Evolutionary conservation across 2,113 vertebrate genomes (phyloP).

Genomic region (Galeopterus variegatus): DNA sequence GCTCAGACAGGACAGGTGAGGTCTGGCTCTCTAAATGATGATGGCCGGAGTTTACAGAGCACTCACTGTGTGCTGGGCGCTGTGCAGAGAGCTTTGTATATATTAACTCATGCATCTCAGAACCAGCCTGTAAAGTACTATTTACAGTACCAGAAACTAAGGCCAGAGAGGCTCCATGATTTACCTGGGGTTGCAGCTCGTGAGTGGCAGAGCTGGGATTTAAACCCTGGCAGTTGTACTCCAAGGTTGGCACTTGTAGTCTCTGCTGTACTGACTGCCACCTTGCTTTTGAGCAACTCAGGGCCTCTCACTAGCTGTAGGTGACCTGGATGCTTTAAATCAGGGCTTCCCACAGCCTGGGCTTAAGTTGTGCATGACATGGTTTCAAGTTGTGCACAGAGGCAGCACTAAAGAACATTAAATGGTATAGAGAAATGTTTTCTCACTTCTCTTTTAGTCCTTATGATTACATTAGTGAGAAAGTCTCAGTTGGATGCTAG

Average conservation of each 20-base stretch:
- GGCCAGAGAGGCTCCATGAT: not conserved
- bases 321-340: accelerated
- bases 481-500: not conserved
- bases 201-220: not conserved
- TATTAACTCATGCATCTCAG: accelerated
- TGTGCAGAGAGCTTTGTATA: accelerated
- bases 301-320: not conserved
- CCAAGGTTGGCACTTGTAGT: accelerated
- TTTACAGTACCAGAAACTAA: accelerated
- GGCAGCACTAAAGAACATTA: not conserved
- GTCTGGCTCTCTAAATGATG: accelerated
- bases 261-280: accelerated
- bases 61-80: accelerated
- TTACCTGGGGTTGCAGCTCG: accelerated
- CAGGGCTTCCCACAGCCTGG: not conserved
- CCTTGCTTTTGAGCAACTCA: not conserved
- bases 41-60: accelerated
- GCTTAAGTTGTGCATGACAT: not conserved
- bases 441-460: not conserved
- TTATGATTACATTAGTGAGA: not conserved
- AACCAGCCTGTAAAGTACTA: accelerated
- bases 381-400: not conserved
- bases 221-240: accelerated
- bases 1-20: constrained; percentile 95
- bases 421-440: too few relatives aligned